Evolutionary conservation across 1,140 invertebrate genomes (phyloP), one percentile per base, ranked within the genome.

Genomic region (Tribolium madens): DNA sequence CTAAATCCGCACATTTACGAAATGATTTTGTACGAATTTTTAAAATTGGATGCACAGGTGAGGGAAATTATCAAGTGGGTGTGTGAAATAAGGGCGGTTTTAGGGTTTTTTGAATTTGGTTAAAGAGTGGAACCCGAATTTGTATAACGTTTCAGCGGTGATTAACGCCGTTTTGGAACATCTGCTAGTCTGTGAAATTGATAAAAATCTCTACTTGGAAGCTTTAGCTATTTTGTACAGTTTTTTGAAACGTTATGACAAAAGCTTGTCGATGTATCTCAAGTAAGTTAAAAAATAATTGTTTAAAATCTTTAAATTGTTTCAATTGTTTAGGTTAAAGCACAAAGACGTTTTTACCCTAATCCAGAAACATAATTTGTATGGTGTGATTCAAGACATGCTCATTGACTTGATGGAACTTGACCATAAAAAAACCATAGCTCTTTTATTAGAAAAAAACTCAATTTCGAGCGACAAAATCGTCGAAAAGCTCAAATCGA

Each of bases 21-120:
- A 87, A 94, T 97, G 90, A 95, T 99, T 31, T 88, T 99, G 1
- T 96, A 94, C 82, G 97, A 99, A 84, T 98, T 96, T 86, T 87
- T 99, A 0, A 94, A 96, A 85, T 90, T 92, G 50, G 95, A 98
- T 87, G 90, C 92, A 18, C 87, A 92, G 80, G 90, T 91, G 84
- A 82, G 21, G 71, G 18, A 31, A 76, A 72, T 13, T 9, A 42
- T 72, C n/a, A n/a, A 52, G 10, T 64, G 31, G 14, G 10, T 50
- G 7, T 2, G 12, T 31, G 26, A 31, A 31, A 31, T 31, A 31
- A 31, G 6, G 6, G 7, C 3, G 5, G 5, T 18, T 64, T 2
- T 75, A 90, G 86, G 94, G 94, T n/a, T 98, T 98, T 86, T 86
- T 97, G 0, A 90, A 94, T 81, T 86, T 98, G 33, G 91, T 99